These are phyloP conservation scores for Indicator indicator DNA, from an alignment of 2,113 vertebrate genomes.

Conservation along the genomic window DNA sequence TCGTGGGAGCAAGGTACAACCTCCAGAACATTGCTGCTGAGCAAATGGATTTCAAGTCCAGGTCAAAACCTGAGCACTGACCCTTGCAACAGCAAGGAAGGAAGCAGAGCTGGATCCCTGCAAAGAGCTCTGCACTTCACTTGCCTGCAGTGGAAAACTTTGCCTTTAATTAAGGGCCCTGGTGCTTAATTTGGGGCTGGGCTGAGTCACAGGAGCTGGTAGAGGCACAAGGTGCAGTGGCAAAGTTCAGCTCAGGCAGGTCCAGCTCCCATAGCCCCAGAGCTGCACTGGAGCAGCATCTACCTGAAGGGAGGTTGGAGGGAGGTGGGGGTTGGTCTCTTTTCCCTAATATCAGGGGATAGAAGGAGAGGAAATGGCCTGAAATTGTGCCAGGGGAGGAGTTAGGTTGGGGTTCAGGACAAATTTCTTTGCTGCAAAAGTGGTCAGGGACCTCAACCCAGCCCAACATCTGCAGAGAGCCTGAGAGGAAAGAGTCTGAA, in stretches of 20 bases:
- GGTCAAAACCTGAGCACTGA: not conserved
- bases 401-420: no score
- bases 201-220: not conserved
- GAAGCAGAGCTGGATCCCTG: not conserved
- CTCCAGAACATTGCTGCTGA: not conserved
- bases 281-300: accelerated
- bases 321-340: no score
- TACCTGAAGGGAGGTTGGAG: no score
- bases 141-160: not conserved
- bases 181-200: not conserved
- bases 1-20: not conserved
- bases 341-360: no score
- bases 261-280: not conserved
- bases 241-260: not conserved
- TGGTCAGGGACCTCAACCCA: no score
- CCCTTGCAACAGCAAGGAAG: not conserved
- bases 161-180: not conserved
- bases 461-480: no score
- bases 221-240: not conserved
- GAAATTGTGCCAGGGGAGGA: no score
- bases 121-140: accelerated
- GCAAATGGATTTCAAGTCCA: not conserved
- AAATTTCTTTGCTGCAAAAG: no score
- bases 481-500: no score
- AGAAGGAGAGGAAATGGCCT: no score